phyloP scores from a whole-genome alignment of 2,888 invertebrate species.

The Sphecodes monilicornis region DNA sequence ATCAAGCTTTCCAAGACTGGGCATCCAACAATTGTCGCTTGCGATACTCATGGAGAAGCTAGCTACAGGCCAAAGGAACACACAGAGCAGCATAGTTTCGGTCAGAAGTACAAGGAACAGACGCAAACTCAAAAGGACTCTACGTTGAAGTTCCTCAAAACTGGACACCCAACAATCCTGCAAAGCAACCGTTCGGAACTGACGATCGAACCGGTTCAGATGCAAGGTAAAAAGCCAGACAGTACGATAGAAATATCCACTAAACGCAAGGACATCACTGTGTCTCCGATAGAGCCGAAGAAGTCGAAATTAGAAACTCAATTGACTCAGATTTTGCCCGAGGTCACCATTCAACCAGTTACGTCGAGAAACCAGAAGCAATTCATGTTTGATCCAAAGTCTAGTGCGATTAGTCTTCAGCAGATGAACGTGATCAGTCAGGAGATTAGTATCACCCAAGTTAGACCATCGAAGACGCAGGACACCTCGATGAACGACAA shows the following conservation, averaged over 20 bases:
- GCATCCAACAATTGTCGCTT: conserved; percentile 80
- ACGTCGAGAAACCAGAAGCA: conserved; percentile 72
- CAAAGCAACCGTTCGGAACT: conserved; percentile 75
- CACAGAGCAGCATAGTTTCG: conserved; percentile 51
- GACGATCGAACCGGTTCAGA: conserved; percentile 77
- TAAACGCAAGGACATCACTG: conserved; percentile 80
- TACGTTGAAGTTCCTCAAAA: conserved; percentile 71
- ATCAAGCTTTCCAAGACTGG: conserved; percentile 81
- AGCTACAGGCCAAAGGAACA: conserved; percentile 60
- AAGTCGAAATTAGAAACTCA: conserved; percentile 80
- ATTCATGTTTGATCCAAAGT: conserved; percentile 72
- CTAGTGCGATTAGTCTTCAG: conserved; percentile 74
- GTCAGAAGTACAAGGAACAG: conserved; percentile 66
- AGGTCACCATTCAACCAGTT: conserved; percentile 82
- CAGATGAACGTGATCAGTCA: conserved; percentile 81
- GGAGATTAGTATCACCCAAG: conserved; percentile 82
- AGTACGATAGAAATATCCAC: conserved; percentile 63
- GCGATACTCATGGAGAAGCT: conserved; percentile 71
- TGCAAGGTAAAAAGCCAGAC: conserved; percentile 65
- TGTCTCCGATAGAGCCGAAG: conserved; percentile 80
- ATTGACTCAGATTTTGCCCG: conserved; percentile 80
- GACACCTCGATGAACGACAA: conserved; percentile 76
- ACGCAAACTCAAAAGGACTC: conserved; percentile 62
- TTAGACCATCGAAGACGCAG: conserved; percentile 66
- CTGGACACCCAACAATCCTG: conserved; percentile 68